Evolutionary conservation across 37 sponge, comb jelly and placozoan genomes (phyloP), one percentile per base, ranked within the genome.

Genomic region (Spongia lamella): DNA sequence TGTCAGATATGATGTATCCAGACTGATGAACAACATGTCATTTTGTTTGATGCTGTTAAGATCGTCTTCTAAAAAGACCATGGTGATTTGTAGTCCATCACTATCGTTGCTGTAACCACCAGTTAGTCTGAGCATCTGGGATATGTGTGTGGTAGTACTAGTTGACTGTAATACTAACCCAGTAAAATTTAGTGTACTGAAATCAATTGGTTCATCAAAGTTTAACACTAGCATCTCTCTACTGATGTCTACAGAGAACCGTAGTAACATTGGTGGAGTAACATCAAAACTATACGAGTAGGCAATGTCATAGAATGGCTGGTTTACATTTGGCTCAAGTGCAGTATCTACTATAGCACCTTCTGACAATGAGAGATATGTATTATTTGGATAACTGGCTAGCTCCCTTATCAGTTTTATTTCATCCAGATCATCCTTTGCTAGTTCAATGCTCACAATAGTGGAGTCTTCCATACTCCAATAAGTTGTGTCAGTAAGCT

Each of bases 151-250:
- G 33, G 74, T 53, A 27, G 49, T 39, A 14, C 67, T 79, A 20
- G 32, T 32, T 29, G 69, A 63, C 53, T 89, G 95, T 17, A 95
- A 79, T 17, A 76, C 52, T 17, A 95, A 70, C 17, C 86, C 80
- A 26, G 83, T 82, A 19, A 84, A 51, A 61, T 84, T 61, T 13
- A 90, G 61, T 4, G 86, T 91, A 31, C 85, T 81, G 0, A 49
- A 47, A 63, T 95, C 92, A 4, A 95, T 81, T 21, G 96, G 96
- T 67, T 95, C 96, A 79, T 91, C 77, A 67, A 95, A 95, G 52
- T 83, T 84, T 24, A 95, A 66, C 0, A 73, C 64, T 19, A 95
- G 29, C 0, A 49, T 72, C 19, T 88, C 85, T 33, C 38, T 39
- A 40, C 88, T 85, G 47, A 95, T 60, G 66, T 95, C 72, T 7